Conservation (phyloP, 2,888 invertebrate genomes). For the Calameuta filiformis region DNA sequence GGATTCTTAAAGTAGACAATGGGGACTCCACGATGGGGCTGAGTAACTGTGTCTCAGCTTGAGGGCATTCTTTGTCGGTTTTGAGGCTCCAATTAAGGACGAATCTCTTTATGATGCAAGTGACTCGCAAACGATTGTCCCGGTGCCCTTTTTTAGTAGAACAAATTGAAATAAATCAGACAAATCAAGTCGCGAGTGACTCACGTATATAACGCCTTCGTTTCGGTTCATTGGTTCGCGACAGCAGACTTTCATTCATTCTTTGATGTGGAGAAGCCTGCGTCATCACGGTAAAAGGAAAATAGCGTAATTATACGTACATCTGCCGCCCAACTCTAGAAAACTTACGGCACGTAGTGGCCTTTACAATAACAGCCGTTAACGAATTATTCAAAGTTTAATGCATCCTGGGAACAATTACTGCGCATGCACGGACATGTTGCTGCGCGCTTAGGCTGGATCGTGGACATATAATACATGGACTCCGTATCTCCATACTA, state of each 20-base stretch:
- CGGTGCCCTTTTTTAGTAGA: background rate
- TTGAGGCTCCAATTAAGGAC: background rate
- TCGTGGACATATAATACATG: too few relatives aligned
- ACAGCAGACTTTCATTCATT: background rate
- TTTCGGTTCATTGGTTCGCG: constrained; percentile 1
- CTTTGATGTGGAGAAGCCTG: background rate
- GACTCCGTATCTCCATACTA: too few relatives aligned
- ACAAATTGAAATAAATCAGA: constrained; percentile 6
- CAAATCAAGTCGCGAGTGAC: constrained; percentile 4
- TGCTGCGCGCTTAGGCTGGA: background rate
- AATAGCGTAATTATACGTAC: background rate
- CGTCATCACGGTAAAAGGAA: background rate
- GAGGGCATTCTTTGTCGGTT: background rate
- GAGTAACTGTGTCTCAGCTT: background rate
- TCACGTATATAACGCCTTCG: background rate
- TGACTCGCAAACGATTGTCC: background rate
- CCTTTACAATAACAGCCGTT: background rate
- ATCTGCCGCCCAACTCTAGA: background rate
- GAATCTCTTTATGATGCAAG: background rate
- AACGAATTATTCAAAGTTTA: background rate
- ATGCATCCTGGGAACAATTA: background rate
- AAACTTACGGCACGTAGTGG: background rate
- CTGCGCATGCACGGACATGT: background rate
- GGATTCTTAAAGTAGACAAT: background rate
- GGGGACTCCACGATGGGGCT: background rate